Evolutionary conservation across 2,113 vertebrate genomes (phyloP).

Genomic region (Lynx canadensis): DNA sequence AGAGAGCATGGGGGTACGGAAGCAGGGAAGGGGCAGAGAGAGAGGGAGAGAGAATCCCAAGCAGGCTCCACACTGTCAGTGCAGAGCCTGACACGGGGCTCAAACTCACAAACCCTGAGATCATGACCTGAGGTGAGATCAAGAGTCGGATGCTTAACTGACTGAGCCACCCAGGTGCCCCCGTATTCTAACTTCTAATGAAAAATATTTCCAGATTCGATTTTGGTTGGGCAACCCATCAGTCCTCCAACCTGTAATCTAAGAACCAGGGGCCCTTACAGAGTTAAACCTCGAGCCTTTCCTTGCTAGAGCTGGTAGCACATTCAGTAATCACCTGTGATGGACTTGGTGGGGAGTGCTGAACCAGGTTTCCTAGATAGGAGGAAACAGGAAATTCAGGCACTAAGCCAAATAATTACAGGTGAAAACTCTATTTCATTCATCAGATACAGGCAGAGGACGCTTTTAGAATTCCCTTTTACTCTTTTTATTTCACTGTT

Average conservation of each 20-base stretch:
- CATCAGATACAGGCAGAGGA: neutral
- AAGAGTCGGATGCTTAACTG: too few species aligned
- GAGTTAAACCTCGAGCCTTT: neutral
- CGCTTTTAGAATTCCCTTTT: constrained; percentile 10
- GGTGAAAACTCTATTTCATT: neutral
- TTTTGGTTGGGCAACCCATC: neutral
- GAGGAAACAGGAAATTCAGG: neutral
- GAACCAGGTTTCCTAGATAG: neutral
- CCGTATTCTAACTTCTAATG: constrained; percentile 34
- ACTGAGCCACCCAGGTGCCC: too few species aligned
- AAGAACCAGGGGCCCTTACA: neutral
- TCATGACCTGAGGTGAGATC: too few species aligned
- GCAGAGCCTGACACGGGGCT: too few species aligned
- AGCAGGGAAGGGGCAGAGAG: too few species aligned
- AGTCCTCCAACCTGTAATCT: neutral
- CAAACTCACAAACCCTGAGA: too few species aligned
- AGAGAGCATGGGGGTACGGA: rapidly evolving
- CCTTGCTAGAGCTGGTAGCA: neutral
- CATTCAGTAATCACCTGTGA: neutral
- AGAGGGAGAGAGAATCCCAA: too few species aligned
- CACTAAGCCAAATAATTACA: neutral
- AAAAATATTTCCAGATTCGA: constrained; percentile 55
- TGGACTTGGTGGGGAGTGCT: neutral
- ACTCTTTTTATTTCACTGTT: neutral
- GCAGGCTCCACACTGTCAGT: too few species aligned